These are phyloP conservation scores for Sceloporus tristichus DNA, from an alignment of 2,113 vertebrate genomes.

Conservation along the genomic window DNA sequence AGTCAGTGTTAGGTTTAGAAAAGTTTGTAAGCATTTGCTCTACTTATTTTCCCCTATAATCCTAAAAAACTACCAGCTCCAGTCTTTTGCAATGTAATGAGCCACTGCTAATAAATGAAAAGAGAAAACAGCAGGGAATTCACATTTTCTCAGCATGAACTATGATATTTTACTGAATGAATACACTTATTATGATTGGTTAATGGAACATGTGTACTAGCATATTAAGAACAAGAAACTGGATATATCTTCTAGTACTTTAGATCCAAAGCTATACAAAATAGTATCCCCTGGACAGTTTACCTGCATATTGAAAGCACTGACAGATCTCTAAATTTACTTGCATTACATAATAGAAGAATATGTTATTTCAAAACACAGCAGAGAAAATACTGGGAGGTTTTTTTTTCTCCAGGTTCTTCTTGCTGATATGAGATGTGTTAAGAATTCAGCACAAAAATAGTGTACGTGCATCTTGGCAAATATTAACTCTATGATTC, in stretches of 20 bases:
- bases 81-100: constrained; percentile 12
- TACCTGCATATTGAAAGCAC: neutral
- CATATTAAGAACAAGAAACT: constrained; percentile 5
- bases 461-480: neutral
- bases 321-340: neutral
- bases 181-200: constrained; percentile 33
- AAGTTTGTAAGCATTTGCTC: neutral
- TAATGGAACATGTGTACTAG: constrained; percentile 28
- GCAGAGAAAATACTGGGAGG: neutral
- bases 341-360: neutral
- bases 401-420: neutral
- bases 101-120: constrained; percentile 31
- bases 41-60: neutral
- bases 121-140: constrained; percentile 41
- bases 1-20: neutral
- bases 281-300: neutral
- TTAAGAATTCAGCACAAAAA: neutral
- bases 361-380: neutral
- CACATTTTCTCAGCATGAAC: constrained; percentile 26
- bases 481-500: neutral
- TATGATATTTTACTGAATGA: constrained; percentile 36
- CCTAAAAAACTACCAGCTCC: neutral
- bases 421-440: neutral
- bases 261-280: neutral
- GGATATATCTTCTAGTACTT: constrained; percentile 10